Evolutionary conservation across 1,140 invertebrate species (phyloP), one percentile per base, ranked within the genome.

Genomic region (Calephelis virginiensis): DNA sequence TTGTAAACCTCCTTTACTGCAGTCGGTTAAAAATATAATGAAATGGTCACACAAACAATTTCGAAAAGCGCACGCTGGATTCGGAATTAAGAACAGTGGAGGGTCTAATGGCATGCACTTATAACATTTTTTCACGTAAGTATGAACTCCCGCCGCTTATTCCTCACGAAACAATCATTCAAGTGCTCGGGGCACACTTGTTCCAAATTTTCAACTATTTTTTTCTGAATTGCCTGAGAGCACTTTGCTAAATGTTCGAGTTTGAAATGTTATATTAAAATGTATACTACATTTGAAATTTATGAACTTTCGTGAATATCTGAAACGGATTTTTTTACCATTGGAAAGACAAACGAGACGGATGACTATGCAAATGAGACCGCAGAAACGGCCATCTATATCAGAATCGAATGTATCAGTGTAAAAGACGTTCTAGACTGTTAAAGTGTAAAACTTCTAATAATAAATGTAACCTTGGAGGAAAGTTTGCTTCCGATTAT

Each of bases 111-210:
- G 53, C 53, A 7, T 38, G 10, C 53, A 59, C 53, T 59, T 59
- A 56, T 56, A 59, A 59, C 53, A 59, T 59, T 59, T 59, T 59
- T 59, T 59, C 53, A 59, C 53, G 53, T 59, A 59, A 59, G 37
- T 37, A 37, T 38, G 37, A 59, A 59, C 37, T 59, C 28, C 53
- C 53, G 12, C 12, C 53, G 53, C 53, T 38, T 17, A 37, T 38
- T 38, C 37, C 28, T 59, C 37, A 59, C 28, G 11, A 37, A 59
- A 59, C 53, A 59, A 59, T 59, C 17, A 37, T 59, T 59, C 37
- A 37, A 59, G 53, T 37, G 53, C 53, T 17, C 37, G 53, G 37
- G 53, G 53, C 28, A 28, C 11, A 59, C 53, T 59, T 59, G 53
- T 59, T 59, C n/a, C 53, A 59, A 59, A 37, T 59, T 59, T 59